Evolutionary conservation across 2,113 vertebrate species (phyloP).

Genomic region (Glareola pratincola): DNA sequence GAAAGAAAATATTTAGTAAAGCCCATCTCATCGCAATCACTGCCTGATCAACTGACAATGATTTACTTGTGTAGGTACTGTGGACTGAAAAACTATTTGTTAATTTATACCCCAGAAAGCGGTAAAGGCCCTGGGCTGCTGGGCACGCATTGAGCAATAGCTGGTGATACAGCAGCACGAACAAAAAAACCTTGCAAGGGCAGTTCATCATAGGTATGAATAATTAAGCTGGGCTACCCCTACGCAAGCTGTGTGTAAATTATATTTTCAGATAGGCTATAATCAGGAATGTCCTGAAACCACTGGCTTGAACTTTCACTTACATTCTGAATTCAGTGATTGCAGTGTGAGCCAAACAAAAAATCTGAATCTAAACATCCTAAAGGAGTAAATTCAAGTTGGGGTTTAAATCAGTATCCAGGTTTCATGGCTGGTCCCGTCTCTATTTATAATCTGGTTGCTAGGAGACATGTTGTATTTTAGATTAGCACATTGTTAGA

Average conservation of each 20-base stretch:
- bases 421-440: conserved; percentile 57
- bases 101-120: background rate
- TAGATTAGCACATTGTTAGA: conserved; percentile 65
- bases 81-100: background rate
- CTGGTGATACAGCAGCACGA: background rate
- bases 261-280: conserved; percentile 3
- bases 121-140: background rate
- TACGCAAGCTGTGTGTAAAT: background rate
- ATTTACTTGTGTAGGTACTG: background rate
- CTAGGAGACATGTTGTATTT: conserved; percentile 70
- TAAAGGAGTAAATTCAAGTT: conserved; percentile 38
- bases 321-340: conserved; percentile 21
- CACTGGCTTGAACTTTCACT: background rate
- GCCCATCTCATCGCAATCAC: background rate
- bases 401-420: conserved; percentile 53
- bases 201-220: background rate
- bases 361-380: conserved; percentile 24
- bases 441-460: conserved; percentile 75
- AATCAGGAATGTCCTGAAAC: background rate
- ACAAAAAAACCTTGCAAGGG: background rate
- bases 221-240: background rate
- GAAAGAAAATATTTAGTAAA: background rate
- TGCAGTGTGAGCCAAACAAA: background rate
- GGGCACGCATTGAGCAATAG: background rate
- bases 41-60: background rate